These are phyloP conservation scores for Eurytoma adleriae DNA, from an alignment of 2,888 invertebrate species.

Conservation along the genomic window DNA sequence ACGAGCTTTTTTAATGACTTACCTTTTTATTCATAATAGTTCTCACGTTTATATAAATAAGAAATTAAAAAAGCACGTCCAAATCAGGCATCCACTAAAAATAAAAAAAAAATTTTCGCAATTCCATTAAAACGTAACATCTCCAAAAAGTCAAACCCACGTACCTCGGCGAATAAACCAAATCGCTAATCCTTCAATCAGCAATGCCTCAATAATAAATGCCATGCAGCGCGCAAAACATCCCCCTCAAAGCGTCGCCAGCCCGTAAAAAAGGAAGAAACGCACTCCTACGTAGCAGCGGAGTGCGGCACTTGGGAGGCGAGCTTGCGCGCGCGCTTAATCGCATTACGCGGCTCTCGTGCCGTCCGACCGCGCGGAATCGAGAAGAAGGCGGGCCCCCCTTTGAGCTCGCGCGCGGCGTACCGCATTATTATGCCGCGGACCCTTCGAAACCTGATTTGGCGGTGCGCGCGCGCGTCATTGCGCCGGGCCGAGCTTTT, in stretches of 20 bases:
- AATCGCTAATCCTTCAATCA: neutral
- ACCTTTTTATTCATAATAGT: no score
- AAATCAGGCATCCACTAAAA: no score
- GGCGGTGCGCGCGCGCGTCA: neutral
- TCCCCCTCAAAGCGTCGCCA: neutral
- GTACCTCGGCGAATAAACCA: neutral
- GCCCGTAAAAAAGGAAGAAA: neutral
- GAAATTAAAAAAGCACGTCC: no score
- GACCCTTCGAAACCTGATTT: slow-evolving; percentile 43
- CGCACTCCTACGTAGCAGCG: neutral
- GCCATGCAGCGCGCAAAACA: neutral
- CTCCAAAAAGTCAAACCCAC: no score
- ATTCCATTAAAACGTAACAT: no score
- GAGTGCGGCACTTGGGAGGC: neutral
- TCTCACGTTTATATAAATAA: no score
- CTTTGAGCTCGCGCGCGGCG: slow-evolving; percentile 23
- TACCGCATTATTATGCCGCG: slow-evolving; percentile 30
- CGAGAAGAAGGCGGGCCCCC: slow-evolving; percentile 19
- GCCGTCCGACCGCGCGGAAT: neutral
- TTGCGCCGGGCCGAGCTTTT: no score
- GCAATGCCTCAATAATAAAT: neutral
- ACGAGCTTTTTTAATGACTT: no score
- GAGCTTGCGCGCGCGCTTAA: slow-evolving; percentile 8
- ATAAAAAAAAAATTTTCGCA: no score
- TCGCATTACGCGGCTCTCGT: slow-evolving; percentile 28